These are phyloP conservation scores for Hassar affinis DNA, from an alignment of 2,113 vertebrate species.

Conservation along the genomic window DNA sequence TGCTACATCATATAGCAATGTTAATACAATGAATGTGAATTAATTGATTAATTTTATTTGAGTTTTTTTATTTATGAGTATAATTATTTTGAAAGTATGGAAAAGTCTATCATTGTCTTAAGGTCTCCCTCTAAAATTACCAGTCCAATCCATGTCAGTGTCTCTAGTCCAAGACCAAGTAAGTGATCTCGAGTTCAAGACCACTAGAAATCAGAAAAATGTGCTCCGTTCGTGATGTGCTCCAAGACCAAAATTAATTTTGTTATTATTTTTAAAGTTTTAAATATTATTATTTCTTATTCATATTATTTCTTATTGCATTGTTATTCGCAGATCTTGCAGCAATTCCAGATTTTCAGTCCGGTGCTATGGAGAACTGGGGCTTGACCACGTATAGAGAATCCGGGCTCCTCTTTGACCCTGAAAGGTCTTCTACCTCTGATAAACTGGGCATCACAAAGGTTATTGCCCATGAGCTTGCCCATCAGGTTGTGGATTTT, in stretches of 20 bases:
- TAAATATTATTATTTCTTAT: too few relatives aligned
- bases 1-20: too few relatives aligned
- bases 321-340: slow-evolving; percentile 66
- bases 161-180: too few relatives aligned
- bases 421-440: slow-evolving; percentile 66
- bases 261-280: neutral
- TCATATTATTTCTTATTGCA: neutral
- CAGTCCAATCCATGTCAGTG: too few relatives aligned
- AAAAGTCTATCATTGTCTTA: too few relatives aligned
- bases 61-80: too few relatives aligned
- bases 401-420: slow-evolving; percentile 68
- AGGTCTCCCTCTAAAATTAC: too few relatives aligned
- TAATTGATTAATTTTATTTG: too few relatives aligned
- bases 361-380: slow-evolving; percentile 78
- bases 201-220: neutral
- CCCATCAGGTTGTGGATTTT: slow-evolving; percentile 67
- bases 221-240: neutral
- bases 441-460: slow-evolving; percentile 70
- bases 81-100: too few relatives aligned
- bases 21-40: too few relatives aligned
- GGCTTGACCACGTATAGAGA: slow-evolving; percentile 76
- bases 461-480: slow-evolving; percentile 75
- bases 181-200: too few relatives aligned
- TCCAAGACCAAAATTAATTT: neutral
- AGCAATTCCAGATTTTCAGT: slow-evolving; percentile 77